These are phyloP conservation scores for Reinhardtius hippoglossoides DNA, from an alignment of 2,113 vertebrate genomes.

Conservation along the genomic window DNA sequence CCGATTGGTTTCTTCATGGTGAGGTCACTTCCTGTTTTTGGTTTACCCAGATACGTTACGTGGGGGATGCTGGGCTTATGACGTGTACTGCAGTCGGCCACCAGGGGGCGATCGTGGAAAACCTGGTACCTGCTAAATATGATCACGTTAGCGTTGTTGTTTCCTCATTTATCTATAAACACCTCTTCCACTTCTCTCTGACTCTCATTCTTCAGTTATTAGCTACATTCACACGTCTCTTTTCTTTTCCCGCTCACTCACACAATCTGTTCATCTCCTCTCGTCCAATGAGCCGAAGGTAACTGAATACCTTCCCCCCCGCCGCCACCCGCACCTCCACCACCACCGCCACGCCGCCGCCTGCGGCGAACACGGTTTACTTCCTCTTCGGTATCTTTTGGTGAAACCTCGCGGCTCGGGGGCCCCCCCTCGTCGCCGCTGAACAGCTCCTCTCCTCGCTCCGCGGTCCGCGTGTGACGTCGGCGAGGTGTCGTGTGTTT, in stretches of 20 bases:
- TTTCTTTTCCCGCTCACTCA: constrained; percentile 3
- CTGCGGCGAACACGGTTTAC: constrained; percentile 17
- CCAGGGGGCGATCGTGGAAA: background rate
- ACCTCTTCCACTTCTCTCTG: background rate
- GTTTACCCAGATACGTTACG: background rate
- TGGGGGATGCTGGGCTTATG: background rate
- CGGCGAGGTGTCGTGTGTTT: constrained; percentile 31
- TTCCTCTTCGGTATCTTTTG: constrained; percentile 27
- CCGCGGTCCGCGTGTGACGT: constrained; percentile 58
- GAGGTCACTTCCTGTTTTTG: background rate
- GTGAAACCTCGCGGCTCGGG: constrained; percentile 27
- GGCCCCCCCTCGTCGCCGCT: background rate
- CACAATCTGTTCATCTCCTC: constrained; percentile 48
- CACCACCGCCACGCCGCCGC: constrained; percentile 14
- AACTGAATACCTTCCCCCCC: constrained; percentile 18
- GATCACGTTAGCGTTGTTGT: background rate
- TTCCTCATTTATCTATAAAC: too few relatives aligned
- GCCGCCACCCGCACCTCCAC: background rate
- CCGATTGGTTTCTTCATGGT: background rate
- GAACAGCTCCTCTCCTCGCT: constrained; percentile 54
- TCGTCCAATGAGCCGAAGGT: constrained; percentile 38
- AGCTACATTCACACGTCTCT: constrained; percentile 45
- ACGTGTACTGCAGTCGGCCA: too few relatives aligned
- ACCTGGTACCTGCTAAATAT: background rate
- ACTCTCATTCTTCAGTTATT: constrained; percentile 13